These are phyloP conservation scores for Hydrolagus colliei DNA, from an alignment of 2,797 vertebrate genomes.

Conservation along the genomic window DNA sequence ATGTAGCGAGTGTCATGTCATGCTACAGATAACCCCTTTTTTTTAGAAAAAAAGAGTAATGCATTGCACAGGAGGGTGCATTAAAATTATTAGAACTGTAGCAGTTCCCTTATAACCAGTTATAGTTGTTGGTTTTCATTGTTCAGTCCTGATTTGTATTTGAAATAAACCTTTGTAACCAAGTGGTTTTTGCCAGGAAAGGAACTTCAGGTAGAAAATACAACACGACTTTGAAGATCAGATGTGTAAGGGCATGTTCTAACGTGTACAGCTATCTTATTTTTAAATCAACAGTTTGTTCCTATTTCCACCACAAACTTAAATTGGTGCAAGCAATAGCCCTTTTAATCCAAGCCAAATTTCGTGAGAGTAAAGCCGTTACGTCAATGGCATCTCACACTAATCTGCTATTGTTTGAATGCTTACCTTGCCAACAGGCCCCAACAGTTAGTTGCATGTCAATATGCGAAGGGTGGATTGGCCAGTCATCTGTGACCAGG, in stretches of 20 bases:
- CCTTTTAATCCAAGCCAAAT: neutral
- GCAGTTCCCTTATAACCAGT: neutral
- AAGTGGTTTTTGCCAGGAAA: neutral
- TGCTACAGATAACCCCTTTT: neutral
- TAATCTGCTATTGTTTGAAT: neutral
- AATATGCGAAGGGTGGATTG: slow-evolving; percentile 90
- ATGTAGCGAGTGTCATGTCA: neutral
- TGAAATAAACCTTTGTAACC: neutral
- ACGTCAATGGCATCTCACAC: neutral
- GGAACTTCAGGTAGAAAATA: neutral
- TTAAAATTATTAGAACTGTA: neutral
- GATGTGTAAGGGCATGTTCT: neutral
- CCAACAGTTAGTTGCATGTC: slow-evolving; percentile 92
- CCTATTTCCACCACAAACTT: neutral
- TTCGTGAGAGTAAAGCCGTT: neutral
- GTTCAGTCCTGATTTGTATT: neutral
- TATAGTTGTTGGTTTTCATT: neutral
- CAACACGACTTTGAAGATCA: neutral
- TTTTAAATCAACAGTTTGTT: neutral
- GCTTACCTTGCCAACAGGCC: slow-evolving; percentile 94
- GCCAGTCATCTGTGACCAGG: slow-evolving; percentile 96
- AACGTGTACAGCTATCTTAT: neutral
- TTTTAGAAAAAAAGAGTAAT: too few relatives aligned
- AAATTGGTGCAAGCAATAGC: neutral
- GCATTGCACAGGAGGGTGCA: neutral